Base-by-base conservation (phyloP, 2,797 vertebrate species). In the Diceros bicornis region DNA sequence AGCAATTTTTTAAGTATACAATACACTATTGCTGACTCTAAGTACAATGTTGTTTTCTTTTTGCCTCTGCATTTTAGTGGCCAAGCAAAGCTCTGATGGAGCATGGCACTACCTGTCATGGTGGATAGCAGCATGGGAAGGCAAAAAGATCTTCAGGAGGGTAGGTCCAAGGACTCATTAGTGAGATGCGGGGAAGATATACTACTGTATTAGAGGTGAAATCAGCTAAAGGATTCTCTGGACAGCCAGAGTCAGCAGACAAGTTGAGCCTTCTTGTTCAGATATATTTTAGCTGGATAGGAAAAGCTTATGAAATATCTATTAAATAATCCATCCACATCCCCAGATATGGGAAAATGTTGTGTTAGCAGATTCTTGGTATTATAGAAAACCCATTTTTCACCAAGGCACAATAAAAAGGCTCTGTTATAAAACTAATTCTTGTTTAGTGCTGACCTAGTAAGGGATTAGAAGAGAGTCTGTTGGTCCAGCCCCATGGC, bases 351-450 rank as follows among this genome's bases (percentile, higher is more conserved):
- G 17, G 57, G 64, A 17, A 74, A 85, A 72, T 69, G 16, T 27
- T 84, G n/a, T 47, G 23, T 69, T 74, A 96, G 41, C 66, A 91
- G 21, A 89, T 92, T 96, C 27, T 32, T 47, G 50, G 20, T 64
- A 64, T 23, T 62, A 25, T 11, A 77, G 41, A 83, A 91, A 89
- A 3, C 6, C 13, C 16, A 25, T 59, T 79, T 92, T 85, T 25
- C 29, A 84, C 7, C 5, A 79, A 82, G 25, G 10, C 6, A 66
- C 6, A 87, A 47, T 16, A 23, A 64, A 86, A 74, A 81, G 41
- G 2, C 9, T 62, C 21, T 44, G n/a, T 13, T 12, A 50, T 18
- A 20, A 20, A 91, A 11, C 50, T 78, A 52, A 87, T 93, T 92
- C n/a, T 82, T 92, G n/a, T 69, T 69, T 50, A 41, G 10, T 50